These are phyloP conservation scores for Anguilla pacifica DNA, from an alignment of 2,797 vertebrate species.

Conservation along the genomic window DNA sequence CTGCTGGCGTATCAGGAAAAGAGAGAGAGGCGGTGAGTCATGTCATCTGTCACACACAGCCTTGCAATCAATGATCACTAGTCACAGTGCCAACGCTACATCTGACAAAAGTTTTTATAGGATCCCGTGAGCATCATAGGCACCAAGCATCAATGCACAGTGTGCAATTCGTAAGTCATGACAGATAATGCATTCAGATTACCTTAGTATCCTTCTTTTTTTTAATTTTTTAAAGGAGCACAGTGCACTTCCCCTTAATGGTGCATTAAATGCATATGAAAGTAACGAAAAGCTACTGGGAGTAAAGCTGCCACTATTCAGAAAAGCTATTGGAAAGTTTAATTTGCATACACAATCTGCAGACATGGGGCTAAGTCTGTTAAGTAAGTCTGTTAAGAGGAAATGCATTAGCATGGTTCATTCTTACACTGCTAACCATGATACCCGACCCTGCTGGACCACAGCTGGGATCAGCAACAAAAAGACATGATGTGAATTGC, in stretches of 20 bases:
- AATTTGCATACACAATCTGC: no score
- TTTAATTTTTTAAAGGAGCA: no score
- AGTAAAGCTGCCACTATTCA: no score
- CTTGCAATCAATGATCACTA: not conserved
- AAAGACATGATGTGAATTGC: not conserved
- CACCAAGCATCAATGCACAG: not conserved
- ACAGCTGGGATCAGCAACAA: not conserved
- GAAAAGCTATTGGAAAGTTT: no score
- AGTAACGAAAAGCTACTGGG: no score
- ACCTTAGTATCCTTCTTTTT: no score
- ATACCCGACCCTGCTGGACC: not conserved
- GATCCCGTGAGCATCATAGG: not conserved
- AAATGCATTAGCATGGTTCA: not conserved
- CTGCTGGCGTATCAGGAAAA: slow-evolving; percentile 39
- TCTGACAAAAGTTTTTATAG: not conserved
- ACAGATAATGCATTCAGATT: not conserved
- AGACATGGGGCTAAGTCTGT: no score
- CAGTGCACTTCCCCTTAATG: not conserved
- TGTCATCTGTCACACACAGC: not conserved
- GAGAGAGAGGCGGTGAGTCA: slow-evolving; percentile 48
- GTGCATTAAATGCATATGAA: not conserved
- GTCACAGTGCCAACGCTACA: not conserved
- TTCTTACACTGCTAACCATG: not conserved
- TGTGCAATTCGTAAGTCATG: not conserved
- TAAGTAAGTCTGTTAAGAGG: no score